Base-by-base conservation (phyloP, 2,113 vertebrate genomes). In the Scalopus aquaticus region DNA sequence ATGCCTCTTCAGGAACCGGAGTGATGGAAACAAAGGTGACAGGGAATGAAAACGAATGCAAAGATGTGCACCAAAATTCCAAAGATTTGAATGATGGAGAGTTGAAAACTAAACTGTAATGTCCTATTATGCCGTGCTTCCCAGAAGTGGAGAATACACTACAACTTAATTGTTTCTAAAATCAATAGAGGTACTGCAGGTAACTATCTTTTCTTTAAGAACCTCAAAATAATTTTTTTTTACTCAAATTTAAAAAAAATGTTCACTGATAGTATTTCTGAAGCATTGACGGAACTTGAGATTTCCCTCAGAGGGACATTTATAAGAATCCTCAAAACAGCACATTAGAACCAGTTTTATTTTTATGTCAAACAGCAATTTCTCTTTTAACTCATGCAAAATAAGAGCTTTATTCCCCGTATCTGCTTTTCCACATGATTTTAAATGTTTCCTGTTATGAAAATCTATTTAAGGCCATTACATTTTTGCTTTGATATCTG, bases 91-190 rank as follows among this genome's bases (percentile, higher is more conserved):
- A 93, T 32, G 77, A 81, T 0, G 67, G 15, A 17, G 96, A 94
- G 70, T 10, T 90, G 56, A 97, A 97, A 88, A 96, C 93, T 3
- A 97, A 97, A 87, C 44, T 97, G 7, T 97, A 93, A 56, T 30
- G 16, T 6, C 10, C 16, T 56, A 3, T 76, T 77, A 20, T 60
- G 39, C 19, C 6, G 20, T 35, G 35, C 28, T 60, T 83, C n/a
- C 3, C 32, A 51, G 65, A 72, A 54, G 1, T 46, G 62, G 58
- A 79, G 16, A 69, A 74, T 17, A 65, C n/a, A 64, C 22, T 82
- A 58, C 46, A 83, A 76, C 26, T 88, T 73, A 39, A 17, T 15
- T 81, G 42, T 74, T 86, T 88, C 58, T 1, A 70, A 86, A 94
- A 95, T 95, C 70, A 78, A 28, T 92, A 96, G 84, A 78, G n/a